phyloP scores from a whole-genome alignment of 2,797 vertebrate species.

The Lutjanus argentimaculatus region DNA sequence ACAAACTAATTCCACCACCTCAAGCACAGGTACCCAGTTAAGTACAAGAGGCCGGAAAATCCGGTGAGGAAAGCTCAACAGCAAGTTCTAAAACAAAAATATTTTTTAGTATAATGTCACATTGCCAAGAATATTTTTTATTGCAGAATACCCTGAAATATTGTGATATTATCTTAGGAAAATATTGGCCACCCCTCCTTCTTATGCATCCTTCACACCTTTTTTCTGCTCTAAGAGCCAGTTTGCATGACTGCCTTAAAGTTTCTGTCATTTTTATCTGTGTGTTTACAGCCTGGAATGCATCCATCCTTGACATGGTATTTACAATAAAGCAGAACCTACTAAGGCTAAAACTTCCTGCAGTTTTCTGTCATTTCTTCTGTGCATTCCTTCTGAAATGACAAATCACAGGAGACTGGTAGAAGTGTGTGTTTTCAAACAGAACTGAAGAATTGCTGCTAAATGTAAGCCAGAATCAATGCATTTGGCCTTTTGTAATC shows the following conservation, averaged over 20 bases:
- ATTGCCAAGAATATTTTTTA: no score
- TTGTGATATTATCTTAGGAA: no score
- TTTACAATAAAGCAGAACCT: slow-evolving; percentile 1
- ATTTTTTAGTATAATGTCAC: no score
- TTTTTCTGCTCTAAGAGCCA: no score
- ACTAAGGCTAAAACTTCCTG: slow-evolving; percentile 3
- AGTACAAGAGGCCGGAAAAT: no score
- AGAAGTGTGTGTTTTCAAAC: slow-evolving; percentile 15
- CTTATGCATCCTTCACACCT: no score
- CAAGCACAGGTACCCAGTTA: no score
- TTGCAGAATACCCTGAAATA: no score
- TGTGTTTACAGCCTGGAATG: slow-evolving; percentile 2
- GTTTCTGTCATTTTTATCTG: slow-evolving; percentile 2
- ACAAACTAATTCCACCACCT: no score
- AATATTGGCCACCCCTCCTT: no score
- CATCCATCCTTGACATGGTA: slow-evolving; percentile 6
- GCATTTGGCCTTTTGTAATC: background rate
- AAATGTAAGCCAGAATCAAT: slow-evolving; percentile 24
- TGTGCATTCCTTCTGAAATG: background rate
- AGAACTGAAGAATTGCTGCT: slow-evolving; percentile 1
- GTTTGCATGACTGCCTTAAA: background rate
- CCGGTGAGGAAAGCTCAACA: no score
- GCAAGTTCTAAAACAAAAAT: no score
- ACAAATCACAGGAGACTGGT: background rate
- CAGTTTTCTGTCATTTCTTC: background rate